phyloP scores from a whole-genome alignment of 2,888 invertebrate species.

The Miltochrista miniata region DNA sequence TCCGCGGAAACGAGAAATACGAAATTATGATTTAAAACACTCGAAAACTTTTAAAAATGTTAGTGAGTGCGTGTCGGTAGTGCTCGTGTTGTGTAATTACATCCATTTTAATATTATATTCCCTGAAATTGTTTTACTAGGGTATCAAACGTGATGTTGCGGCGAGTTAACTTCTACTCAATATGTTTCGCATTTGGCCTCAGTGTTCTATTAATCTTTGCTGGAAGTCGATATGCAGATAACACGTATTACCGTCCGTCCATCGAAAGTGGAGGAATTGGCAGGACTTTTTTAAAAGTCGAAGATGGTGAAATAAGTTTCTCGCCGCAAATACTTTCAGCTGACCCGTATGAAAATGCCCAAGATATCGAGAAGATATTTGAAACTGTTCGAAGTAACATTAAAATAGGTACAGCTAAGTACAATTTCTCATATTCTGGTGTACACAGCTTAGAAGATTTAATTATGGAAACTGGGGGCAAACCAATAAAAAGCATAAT shows the following conservation, averaged over 20 bases:
- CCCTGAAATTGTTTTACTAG: constrained; percentile 46
- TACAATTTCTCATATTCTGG: constrained; percentile 68
- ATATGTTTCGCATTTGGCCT: constrained; percentile 81
- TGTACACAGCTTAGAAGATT: constrained; percentile 84
- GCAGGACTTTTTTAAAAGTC: constrained; percentile 84
- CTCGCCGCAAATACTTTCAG: constrained; percentile 62
- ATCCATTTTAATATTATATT: constrained; percentile 44
- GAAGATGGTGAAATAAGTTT: constrained; percentile 74
- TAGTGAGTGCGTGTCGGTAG: constrained; percentile 63
- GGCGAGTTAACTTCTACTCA: constrained; percentile 78
- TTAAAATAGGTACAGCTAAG: constrained; percentile 65
- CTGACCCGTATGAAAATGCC: constrained; percentile 58
- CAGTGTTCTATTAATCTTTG: constrained; percentile 79
- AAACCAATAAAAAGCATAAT: constrained; percentile 90
- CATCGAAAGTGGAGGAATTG: constrained; percentile 68
- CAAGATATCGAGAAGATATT: constrained; percentile 67
- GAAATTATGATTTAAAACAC: constrained; percentile 69
- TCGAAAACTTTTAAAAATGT: constrained; percentile 65
- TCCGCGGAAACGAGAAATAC: constrained; percentile 74
- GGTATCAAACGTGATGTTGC: constrained; percentile 75
- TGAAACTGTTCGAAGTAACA: constrained; percentile 64
- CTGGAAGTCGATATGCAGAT: constrained; percentile 82
- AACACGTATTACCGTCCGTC: constrained; percentile 77
- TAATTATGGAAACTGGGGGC: constrained; percentile 88
- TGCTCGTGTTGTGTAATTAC: constrained; percentile 54